Evolutionary conservation across 1,140 invertebrate genomes (phyloP).

Genomic region (Hormaphis cornu): DNA sequence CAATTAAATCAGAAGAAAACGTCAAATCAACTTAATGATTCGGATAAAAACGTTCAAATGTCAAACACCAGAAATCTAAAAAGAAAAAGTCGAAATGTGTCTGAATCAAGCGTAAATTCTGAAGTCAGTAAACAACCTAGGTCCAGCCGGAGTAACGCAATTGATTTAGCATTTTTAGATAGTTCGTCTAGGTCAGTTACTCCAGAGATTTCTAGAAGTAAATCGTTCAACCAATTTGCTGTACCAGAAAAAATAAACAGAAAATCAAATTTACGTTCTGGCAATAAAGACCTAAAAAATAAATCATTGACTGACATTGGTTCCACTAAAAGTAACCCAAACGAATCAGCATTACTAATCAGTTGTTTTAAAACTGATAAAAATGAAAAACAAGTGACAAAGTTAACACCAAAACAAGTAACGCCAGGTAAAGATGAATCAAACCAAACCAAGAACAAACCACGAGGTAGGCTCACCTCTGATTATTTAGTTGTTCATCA

Average conservation of each 20-base stretch:
- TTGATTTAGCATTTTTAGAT: not conserved
- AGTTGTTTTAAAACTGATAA: not conserved
- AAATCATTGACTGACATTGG: not conserved
- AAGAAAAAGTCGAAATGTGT: constrained; percentile 10
- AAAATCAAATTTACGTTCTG: constrained; percentile 15
- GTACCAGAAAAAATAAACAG: not conserved
- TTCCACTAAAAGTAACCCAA: not conserved
- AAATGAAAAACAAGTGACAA: not conserved
- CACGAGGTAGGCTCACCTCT: not conserved
- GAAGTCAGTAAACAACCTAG: not conserved
- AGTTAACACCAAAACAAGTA: not conserved
- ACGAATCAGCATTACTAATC: not conserved
- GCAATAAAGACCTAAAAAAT: not conserved
- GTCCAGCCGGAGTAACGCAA: not conserved
- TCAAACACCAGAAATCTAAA: not conserved
- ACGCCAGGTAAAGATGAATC: not conserved
- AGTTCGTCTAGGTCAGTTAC: constrained; percentile 13
- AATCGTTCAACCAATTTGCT: not conserved
- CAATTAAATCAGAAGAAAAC: not conserved
- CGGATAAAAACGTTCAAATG: not conserved
- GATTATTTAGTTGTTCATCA: not conserved
- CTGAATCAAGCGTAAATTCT: constrained; percentile 10
- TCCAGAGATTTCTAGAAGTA: not conserved
- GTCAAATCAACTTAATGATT: not conserved
- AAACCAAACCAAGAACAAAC: not conserved